These are phyloP conservation scores for Aphelocoma coerulescens DNA, from an alignment of 2,113 vertebrate genomes.

Conservation along the genomic window DNA sequence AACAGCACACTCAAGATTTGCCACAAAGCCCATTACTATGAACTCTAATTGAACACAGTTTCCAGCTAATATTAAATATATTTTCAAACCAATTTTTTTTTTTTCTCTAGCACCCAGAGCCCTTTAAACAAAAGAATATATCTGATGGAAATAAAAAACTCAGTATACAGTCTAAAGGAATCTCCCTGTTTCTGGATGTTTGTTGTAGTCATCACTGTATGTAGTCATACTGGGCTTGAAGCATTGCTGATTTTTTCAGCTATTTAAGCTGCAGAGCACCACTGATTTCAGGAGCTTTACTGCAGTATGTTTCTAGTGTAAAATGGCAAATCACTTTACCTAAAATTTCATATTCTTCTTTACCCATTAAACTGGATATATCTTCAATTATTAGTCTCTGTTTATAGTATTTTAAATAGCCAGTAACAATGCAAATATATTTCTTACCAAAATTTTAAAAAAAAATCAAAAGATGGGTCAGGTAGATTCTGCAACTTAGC, in stretches of 20 bases:
- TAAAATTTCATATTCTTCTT: neutral
- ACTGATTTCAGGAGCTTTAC: neutral
- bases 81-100: neutral
- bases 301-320: neutral
- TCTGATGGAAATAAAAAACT: neutral
- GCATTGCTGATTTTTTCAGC: neutral
- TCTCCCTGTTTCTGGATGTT: neutral
- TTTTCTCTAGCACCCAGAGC: neutral
- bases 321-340: neutral
- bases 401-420: neutral
- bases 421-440: neutral
- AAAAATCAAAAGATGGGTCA: accelerated
- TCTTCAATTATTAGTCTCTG: neutral
- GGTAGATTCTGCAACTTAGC: neutral
- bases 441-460: neutral
- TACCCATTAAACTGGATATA: neutral
- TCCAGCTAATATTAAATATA: neutral
- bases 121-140: neutral
- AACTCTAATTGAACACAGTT: neutral
- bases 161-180: neutral
- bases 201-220: neutral
- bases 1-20: neutral
- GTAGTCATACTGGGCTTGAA: neutral
- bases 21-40: neutral
- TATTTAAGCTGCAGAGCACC: neutral